Evolutionary conservation across 2,113 vertebrate species (phyloP).

Genomic region (Hippocampus barbouri): DNA sequence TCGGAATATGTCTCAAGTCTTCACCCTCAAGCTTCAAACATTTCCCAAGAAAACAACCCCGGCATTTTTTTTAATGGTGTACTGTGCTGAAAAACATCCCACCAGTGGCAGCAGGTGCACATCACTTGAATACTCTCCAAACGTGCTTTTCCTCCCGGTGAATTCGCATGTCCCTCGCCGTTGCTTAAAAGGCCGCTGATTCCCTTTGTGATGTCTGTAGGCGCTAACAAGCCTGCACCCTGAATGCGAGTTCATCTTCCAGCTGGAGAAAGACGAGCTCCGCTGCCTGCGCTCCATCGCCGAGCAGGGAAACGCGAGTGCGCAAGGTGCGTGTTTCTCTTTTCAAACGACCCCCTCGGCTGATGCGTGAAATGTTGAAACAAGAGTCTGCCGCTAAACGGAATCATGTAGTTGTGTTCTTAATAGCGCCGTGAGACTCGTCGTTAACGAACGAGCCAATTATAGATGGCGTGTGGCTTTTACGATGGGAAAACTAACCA

Average conservation of each 20-base stretch:
- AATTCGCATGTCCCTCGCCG: no score
- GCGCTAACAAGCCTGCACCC: conserved; percentile 67
- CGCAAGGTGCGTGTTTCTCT: conserved; percentile 41
- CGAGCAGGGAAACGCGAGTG: conserved; percentile 58
- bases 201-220: conserved; percentile 38
- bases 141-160: no score
- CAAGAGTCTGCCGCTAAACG: background rate
- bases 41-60: no score
- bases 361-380: conserved; percentile 19
- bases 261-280: conserved; percentile 68
- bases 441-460: background rate
- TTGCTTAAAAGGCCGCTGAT: background rate
- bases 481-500: no score
- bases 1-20: background rate
- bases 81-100: no score
- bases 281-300: conserved; percentile 60
- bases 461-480: background rate
- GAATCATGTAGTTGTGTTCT: background rate
- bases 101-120: no score
- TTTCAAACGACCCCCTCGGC: background rate
- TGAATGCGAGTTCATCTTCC: conserved; percentile 74
- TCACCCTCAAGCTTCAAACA: background rate
- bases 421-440: background rate
- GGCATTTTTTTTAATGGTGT: no score
- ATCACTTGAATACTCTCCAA: no score